Conservation (phyloP, 2,797 vertebrate genomes). For the Eulemur mongoz region DNA sequence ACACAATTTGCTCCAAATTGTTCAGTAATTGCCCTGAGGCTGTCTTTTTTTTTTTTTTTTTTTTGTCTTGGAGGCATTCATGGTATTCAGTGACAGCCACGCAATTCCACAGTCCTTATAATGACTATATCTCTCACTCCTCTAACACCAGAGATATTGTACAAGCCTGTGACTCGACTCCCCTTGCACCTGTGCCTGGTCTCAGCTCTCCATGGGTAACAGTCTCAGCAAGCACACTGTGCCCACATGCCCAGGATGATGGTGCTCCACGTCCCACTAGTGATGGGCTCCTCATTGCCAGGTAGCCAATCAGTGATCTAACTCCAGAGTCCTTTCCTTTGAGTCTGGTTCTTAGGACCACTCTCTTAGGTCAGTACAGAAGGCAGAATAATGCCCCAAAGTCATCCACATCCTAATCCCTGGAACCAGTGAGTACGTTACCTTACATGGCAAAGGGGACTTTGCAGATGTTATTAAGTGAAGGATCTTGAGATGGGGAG, state of each 20-base stretch:
- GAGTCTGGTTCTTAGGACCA: neutral
- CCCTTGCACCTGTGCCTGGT: neutral
- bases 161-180: neutral
- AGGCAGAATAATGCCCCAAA: neutral
- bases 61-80: neutral
- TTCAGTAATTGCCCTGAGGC: slow-evolving; percentile 13
- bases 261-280: neutral
- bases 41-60: neutral
- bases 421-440: neutral
- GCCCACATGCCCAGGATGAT: neutral
- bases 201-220: neutral
- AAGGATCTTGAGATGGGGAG: neutral
- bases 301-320: neutral
- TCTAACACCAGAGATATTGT: neutral
- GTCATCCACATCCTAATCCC: neutral
- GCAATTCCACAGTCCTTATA: neutral
- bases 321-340: neutral
- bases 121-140: neutral
- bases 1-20: slow-evolving; percentile 39
- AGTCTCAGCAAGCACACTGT: neutral
- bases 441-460: neutral
- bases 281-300: neutral
- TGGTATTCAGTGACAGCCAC: neutral
- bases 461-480: neutral
- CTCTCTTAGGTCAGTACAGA: neutral